A percentile compares a stretch with the other conserved stretches of the same genome.
phyloP scores from a whole-genome alignment of 2,888 invertebrate species.

The Drosophila subsilvestris region DNA sequence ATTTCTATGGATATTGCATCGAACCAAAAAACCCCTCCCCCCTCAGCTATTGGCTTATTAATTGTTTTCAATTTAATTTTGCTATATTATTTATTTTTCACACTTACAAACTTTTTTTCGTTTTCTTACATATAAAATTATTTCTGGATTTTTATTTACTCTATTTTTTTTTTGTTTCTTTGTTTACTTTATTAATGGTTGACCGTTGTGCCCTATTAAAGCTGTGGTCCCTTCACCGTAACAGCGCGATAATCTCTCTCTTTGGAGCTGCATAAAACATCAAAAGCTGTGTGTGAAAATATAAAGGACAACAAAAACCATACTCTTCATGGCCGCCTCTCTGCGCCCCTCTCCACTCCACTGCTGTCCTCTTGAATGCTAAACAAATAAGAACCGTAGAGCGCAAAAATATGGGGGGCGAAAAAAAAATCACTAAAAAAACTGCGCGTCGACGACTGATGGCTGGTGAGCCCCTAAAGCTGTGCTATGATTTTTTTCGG shows the following conservation, averaged over 20 bases:
- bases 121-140: neutral
- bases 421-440: slow-evolving; percentile 19
- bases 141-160: neutral
- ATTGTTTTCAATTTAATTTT: too few relatives aligned
- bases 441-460: slow-evolving; percentile 31
- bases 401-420: slow-evolving; percentile 32
- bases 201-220: neutral
- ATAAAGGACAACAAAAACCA: slow-evolving; percentile 30
- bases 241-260: slow-evolving; percentile 10
- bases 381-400: slow-evolving; percentile 60
- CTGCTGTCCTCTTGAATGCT: slow-evolving; percentile 41
- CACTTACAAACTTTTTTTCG: too few relatives aligned
- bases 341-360: slow-evolving; percentile 3
- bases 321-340: slow-evolving; percentile 4
- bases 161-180: slow-evolving; percentile 7
- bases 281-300: slow-evolving; percentile 62
- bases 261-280: slow-evolving; percentile 72
- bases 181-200: slow-evolving; percentile 11
- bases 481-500: slow-evolving; percentile 62
- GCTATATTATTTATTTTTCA: too few relatives aligned
- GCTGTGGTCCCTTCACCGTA: slow-evolving; percentile 8
- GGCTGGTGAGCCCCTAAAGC: slow-evolving; percentile 42
- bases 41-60: too few relatives aligned
- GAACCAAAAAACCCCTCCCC: too few relatives aligned
- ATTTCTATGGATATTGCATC: too few relatives aligned